Percentiles rank a stretch among this genome's conserved stretches.
phyloP scores from a whole-genome alignment of 1,140 invertebrate genomes.

The Solenopsis fugax region DNA sequence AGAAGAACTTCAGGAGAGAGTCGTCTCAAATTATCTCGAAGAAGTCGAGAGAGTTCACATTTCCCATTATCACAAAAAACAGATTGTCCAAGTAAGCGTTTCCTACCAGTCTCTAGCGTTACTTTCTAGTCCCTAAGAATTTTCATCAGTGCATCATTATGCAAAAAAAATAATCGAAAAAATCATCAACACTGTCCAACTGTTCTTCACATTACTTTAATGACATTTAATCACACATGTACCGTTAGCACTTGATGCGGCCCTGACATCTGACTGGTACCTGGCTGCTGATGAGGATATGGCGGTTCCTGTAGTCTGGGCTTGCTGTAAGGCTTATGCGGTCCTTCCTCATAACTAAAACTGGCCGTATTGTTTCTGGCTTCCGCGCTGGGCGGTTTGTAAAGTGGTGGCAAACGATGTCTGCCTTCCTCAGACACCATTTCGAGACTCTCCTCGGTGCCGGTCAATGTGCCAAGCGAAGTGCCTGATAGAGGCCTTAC shows the following conservation, averaged over 20 bases:
- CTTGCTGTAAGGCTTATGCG: conserved; percentile 93
- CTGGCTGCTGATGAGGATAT: conserved; percentile 81
- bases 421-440: conserved; percentile 88
- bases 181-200: conserved; percentile 10
- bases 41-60: conserved; percentile 1
- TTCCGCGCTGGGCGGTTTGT: conserved; percentile 88
- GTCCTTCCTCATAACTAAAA: conserved; percentile 89
- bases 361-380: conserved; percentile 93
- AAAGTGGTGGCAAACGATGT: conserved; percentile 88
- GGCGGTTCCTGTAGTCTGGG: conserved; percentile 88
- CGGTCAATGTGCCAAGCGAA: conserved; percentile 82
- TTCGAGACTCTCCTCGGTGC: conserved; percentile 88
- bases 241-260: conserved; percentile 87
- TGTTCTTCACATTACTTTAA: conserved; percentile 21
- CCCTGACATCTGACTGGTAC: conserved; percentile 84
- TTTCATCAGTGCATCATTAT: background rate
- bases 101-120: conserved; percentile 10
- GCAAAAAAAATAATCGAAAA: conserved; percentile 23
- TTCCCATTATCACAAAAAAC: conserved; percentile 56
- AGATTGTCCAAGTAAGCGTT: conserved; percentile 15
- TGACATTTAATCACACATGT: conserved; percentile 84
- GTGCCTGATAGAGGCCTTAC: conserved; percentile 88
- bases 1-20: conserved; percentile 14
- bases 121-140: conserved; percentile 40
- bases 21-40: conserved; percentile 18